phyloP scores from a whole-genome alignment of 2,888 invertebrate species.

The Drosophila histrio region DNA sequence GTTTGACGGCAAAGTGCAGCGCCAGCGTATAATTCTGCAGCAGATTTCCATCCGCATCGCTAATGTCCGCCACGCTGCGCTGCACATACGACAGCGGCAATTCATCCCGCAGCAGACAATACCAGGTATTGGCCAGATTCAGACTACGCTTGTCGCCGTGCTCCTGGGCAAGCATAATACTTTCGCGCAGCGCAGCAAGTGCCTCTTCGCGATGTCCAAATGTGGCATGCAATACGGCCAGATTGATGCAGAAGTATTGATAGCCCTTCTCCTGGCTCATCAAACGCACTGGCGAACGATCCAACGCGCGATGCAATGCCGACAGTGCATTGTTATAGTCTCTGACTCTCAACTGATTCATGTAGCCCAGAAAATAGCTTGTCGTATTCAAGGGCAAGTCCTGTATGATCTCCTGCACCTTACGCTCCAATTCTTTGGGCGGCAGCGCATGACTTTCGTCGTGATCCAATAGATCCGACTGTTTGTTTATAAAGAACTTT shows the following conservation, averaged over 20 bases:
- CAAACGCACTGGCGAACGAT: slow-evolving; percentile 88
- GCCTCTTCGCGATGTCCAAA: slow-evolving; percentile 91
- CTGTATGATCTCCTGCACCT: slow-evolving; percentile 82
- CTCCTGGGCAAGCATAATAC: slow-evolving; percentile 94
- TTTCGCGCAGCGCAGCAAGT: slow-evolving; percentile 92
- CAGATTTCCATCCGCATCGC: slow-evolving; percentile 86
- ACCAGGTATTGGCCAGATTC: slow-evolving; percentile 94
- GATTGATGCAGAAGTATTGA: slow-evolving; percentile 95
- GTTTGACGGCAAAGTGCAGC: slow-evolving; percentile 91
- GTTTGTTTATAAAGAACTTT: slow-evolving; percentile 94
- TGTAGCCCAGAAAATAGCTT: slow-evolving; percentile 92
- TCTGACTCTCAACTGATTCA: slow-evolving; percentile 93
- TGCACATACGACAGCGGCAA: slow-evolving; percentile 60
- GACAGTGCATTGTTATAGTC: slow-evolving; percentile 88
- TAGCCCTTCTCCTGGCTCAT: slow-evolving; percentile 92
- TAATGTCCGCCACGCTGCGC: slow-evolving; percentile 82
- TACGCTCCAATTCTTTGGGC: slow-evolving; percentile 90
- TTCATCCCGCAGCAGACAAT: slow-evolving; percentile 86
- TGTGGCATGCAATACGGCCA: slow-evolving; percentile 94
- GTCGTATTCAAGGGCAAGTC: slow-evolving; percentile 83
- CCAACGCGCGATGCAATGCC: slow-evolving; percentile 87
- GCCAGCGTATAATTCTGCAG: slow-evolving; percentile 90
- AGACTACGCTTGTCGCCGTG: slow-evolving; percentile 93
- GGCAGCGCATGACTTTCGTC: slow-evolving; percentile 92
- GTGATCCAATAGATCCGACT: slow-evolving; percentile 91